A percentile compares a stretch with the other conserved stretches of the same genome.
phyloP scores from a whole-genome alignment of 2,113 vertebrate species.

The Percina caprodes region DNA sequence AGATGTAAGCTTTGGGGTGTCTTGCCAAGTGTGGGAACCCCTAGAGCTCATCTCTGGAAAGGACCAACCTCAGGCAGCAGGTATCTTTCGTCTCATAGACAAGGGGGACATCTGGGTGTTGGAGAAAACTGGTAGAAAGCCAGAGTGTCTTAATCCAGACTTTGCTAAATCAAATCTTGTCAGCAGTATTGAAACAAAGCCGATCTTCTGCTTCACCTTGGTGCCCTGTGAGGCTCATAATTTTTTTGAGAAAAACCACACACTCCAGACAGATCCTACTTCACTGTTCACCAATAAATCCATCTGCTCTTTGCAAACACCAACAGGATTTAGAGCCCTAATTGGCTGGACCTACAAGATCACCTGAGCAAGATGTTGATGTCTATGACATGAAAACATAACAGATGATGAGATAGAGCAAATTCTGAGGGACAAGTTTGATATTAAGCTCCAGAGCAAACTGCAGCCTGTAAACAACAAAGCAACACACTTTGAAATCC shows the following conservation, averaged over 20 bases:
- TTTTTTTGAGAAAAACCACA: slow-evolving; percentile 75
- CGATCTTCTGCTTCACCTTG: slow-evolving; percentile 85
- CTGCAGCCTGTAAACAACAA: slow-evolving; percentile 77
- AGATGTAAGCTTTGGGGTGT: slow-evolving; percentile 88
- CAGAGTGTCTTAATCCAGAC: slow-evolving; percentile 78
- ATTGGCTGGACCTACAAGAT: slow-evolving; percentile 87
- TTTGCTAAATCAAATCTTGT: slow-evolving; percentile 83
- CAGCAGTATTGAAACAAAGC: slow-evolving; percentile 74
- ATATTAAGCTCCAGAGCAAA: slow-evolving; percentile 81
- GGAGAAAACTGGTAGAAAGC: slow-evolving; percentile 85
- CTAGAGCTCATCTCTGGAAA: slow-evolving; percentile 86
- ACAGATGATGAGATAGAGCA: slow-evolving; percentile 84
- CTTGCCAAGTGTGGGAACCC: slow-evolving; percentile 86
- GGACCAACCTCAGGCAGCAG: slow-evolving; percentile 84
- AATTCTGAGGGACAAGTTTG: slow-evolving; percentile 85
- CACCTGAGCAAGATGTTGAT: slow-evolving; percentile 85
- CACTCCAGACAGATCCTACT: slow-evolving; percentile 83
- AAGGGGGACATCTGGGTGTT: slow-evolving; percentile 83
- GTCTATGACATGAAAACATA: slow-evolving; percentile 82
- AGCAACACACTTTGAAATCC: slow-evolving; percentile 32
- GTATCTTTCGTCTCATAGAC: slow-evolving; percentile 83
- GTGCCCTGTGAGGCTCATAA: slow-evolving; percentile 77
- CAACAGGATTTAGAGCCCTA: slow-evolving; percentile 82
- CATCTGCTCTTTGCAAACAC: slow-evolving; percentile 88
- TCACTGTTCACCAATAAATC: slow-evolving; percentile 88